Base-by-base conservation (phyloP, 2,113 vertebrate species). In the Etheostoma spectabile region DNA sequence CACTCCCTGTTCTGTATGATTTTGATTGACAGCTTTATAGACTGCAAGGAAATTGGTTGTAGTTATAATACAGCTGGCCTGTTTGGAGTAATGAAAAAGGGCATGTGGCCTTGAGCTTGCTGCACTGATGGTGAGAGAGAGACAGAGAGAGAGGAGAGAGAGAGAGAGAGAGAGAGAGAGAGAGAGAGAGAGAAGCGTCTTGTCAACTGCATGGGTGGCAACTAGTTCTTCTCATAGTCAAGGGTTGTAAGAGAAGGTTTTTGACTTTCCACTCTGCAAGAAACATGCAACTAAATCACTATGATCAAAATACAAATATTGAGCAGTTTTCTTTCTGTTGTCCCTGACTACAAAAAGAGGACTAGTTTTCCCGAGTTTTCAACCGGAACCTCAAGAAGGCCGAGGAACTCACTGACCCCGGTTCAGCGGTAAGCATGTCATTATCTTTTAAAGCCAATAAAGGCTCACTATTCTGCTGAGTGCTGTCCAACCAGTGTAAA, bases 21-120 rank as follows among this genome's bases (percentile, higher is more conserved):
- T 95, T 92, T 95, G 94, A 95, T 94, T 94, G 95, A 95, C 94
- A 94, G 94, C 93, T 95, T 95, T 95, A 95, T 95, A 94, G 95
- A 95, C 93, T 95, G 92, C 94, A 94, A 93, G 95, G 94, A 95
- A 95, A 95, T 95, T 95, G 95, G 95, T 95, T 94, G 94, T 95
- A 95, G 93, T 95, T 94, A 93, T 93, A 95, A 93, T 95, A 93
- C 94, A 95, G 94, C 94, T 94, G 94, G 93, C 84, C 90, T 93
- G 92, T 93, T 93, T 78, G 16, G 80, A 91, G 93, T 94, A 95
- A 95, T 95, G 94, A 95, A 95, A 94, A 93, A 90, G 92, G 93
- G 94, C 94, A 95, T 93, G 92, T 92, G 93, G 94, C 87, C 94
- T 88, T 86, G 88, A 94, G 91, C 79, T 91, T 49, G 64, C 64